phyloP scores from a whole-genome alignment of 1,140 invertebrate species.

The Tenebrio molitor region DNA sequence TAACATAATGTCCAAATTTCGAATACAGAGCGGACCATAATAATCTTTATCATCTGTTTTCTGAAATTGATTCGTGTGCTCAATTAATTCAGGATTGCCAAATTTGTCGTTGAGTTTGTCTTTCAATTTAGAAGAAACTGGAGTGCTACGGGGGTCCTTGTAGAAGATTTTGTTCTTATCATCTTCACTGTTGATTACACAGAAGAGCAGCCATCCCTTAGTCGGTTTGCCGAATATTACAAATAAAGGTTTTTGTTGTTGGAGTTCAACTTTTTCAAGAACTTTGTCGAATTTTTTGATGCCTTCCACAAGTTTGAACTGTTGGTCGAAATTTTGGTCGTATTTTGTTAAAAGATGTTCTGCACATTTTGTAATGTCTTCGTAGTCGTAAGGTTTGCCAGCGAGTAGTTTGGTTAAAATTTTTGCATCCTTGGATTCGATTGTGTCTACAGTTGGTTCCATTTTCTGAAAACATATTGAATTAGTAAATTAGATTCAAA shows the following conservation, averaged over 20 bases:
- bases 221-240: background rate
- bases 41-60: background rate
- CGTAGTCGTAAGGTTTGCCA: background rate
- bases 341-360: background rate
- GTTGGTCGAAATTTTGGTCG: background rate
- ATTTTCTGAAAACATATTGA: too few relatives aligned
- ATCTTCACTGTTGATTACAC: background rate
- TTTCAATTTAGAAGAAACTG: background rate
- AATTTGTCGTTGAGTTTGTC: background rate
- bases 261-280: background rate
- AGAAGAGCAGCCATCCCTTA: background rate
- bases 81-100: background rate
- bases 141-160: background rate
- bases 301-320: background rate
- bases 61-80: background rate
- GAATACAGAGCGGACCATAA: background rate
- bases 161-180: background rate
- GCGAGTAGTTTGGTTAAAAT: background rate
- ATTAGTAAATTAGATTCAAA: too few relatives aligned
- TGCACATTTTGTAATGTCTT: slow-evolving; percentile 5
- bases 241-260: background rate
- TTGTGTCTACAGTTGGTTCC: too few relatives aligned
- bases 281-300: background rate
- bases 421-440: too few relatives aligned
- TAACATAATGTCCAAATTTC: slow-evolving; percentile 6